Conservation (phyloP, 1,140 invertebrate genomes). For the Bombus confusus region DNA sequence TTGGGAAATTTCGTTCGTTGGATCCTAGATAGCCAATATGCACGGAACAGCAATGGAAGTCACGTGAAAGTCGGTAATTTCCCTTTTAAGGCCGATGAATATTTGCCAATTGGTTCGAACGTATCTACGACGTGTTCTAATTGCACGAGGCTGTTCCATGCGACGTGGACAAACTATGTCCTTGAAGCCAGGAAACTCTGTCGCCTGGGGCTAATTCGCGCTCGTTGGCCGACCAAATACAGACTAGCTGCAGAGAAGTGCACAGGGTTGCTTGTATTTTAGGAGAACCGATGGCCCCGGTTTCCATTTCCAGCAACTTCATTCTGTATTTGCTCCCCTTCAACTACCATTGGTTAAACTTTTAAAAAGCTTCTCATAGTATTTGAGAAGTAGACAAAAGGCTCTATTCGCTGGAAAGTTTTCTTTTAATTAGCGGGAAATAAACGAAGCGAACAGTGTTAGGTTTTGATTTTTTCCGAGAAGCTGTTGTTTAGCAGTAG, state of each 20-base stretch:
- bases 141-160: background rate
- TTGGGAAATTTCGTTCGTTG: too few relatives aligned
- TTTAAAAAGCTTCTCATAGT: background rate
- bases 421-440: background rate
- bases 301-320: background rate
- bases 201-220: background rate
- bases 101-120: too few relatives aligned
- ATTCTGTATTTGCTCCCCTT: background rate
- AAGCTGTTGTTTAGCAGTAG: too few relatives aligned
- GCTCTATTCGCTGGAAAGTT: background rate
- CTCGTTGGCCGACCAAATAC: background rate
- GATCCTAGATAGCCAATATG: fast-evolving
- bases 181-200: constrained; percentile 4
- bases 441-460: background rate
- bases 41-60: too few relatives aligned
- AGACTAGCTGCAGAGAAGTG: background rate
- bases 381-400: background rate
- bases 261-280: background rate
- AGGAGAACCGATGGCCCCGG: too few relatives aligned
- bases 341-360: background rate
- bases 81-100: too few relatives aligned
- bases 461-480: too few relatives aligned
- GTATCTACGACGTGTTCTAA: too few relatives aligned
- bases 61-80: too few relatives aligned
- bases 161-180: constrained; percentile 33